Base-by-base conservation (phyloP, 2,113 vertebrate species). In the Myotis yumanensis region DNA sequence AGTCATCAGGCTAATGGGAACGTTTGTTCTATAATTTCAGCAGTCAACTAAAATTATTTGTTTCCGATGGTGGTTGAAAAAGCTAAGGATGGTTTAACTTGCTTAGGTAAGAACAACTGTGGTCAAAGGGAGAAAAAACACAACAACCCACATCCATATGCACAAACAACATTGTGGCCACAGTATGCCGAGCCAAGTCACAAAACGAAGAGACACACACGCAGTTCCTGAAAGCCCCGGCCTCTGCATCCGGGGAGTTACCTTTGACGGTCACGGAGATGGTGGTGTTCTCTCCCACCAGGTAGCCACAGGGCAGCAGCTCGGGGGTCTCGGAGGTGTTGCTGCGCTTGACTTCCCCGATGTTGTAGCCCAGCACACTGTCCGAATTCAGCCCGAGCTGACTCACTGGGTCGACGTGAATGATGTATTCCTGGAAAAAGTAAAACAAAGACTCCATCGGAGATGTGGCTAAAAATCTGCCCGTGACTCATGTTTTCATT, bases 231-330 rank as follows among this genome's bases (percentile, higher is more conserved):
- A 83, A 57, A 90, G 43, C 16, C 9, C 40, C 14, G 20, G 2
- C 6, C 48, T 82, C 68, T 14, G 77, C 73, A 66, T 11, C 0
- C 5, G 11, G 68, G 0, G 0, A 40, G 69, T 91, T 98, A 99
- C 99, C 99, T 99, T 98, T 99, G 95, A 99, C 97, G 7, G 98
- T 98, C 94, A 99, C 99, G 9, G 99, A 99, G 98, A 99, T 99
- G 77, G 99, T 99, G 86, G 99, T 99, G 97, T 99, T 99, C 97
- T 99, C 99, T 14, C 99, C 99, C 18, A 99, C 99, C 25, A 99
- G 98, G 96, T 99, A 99, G 51, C 99, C 99, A 11, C 99, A 99
- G 89, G 99, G 99, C 90, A 99, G 98, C 62, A 99, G 98, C 97
- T 99, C 99, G 0, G 99, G 99, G 0, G 99, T 99, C 82, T 98